Base-by-base conservation (phyloP, 2,797 vertebrate genomes). In the Ambastaia sidthimunki region DNA sequence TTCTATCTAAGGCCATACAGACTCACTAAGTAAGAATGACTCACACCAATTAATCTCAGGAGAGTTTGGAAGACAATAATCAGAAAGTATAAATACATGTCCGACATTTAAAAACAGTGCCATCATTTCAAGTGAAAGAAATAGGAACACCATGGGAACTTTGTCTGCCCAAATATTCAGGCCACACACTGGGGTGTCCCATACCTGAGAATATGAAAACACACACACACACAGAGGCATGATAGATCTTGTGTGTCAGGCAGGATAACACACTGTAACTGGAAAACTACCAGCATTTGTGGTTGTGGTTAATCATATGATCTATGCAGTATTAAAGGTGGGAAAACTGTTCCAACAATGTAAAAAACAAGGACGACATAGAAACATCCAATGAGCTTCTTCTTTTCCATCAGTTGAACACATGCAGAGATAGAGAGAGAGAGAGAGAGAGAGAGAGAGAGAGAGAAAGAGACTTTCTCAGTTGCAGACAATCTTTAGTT, bases 401-500 rank as follows among this genome's bases (percentile, higher is more conserved):
- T 6, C 31, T 59, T 82, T 81, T 57, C 59, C 66, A 79, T 54
- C n/a, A 52, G 16, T 23, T 41, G 66, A 41, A 41, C 7, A 11
- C 37, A 41, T 15, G 16, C 54, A 50, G 10, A 67, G 37, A 37
- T 7, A 55, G 19, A 23, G 10, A 63, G 37, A 78, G 7, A 63
- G 9, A 41, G 23, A 41, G 28, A 28, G 28, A 28, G 28, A 28
- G 28, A 28, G n/a, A n/a, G n/a, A n/a, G n/a, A n/a, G n/a, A n/a
- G n/a, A n/a, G n/a, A n/a, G n/a, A n/a, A n/a, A n/a, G n/a, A n/a
- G n/a, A n/a, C n/a, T n/a, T 70, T 28, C 28, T 83, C 34, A 85
- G 83, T 82, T 16, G 50, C 71, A 86, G 83, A 75, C 86, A 83
- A 83, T 67, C 47, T 12, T 66, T 52, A 57, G 69, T 81, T 81